Evolutionary conservation across 2,888 invertebrate species (phyloP).

Genomic region (Siphlonurus alternatus): DNA sequence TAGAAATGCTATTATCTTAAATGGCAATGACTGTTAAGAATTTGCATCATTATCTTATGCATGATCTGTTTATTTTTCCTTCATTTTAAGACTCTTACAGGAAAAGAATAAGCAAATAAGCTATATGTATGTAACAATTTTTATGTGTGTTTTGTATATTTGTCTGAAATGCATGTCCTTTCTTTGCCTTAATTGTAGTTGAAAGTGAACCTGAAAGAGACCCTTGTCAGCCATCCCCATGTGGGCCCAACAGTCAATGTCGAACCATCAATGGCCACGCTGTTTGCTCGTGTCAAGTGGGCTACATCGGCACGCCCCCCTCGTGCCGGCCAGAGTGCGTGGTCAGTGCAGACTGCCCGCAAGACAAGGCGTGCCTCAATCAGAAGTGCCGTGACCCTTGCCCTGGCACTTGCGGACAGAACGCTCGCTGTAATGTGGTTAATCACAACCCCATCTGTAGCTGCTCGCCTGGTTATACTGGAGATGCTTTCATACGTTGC

Average conservation of each 20-base stretch:
- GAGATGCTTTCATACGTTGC: constrained; percentile 20
- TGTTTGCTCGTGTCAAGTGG: constrained; percentile 56
- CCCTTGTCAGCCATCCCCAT: constrained; percentile 60
- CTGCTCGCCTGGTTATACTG: constrained; percentile 22
- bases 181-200: constrained; percentile 17
- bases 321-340: constrained; percentile 62
- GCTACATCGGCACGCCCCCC: constrained; percentile 58
- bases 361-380: constrained; percentile 56
- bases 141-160: too few species aligned
- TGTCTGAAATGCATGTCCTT: constrained; percentile 6
- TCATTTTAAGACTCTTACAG: too few species aligned
- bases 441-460: constrained; percentile 54
- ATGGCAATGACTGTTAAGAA: too few species aligned
- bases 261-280: constrained; percentile 51
- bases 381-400: constrained; percentile 65
- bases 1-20: too few species aligned
- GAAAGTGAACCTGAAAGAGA: constrained; percentile 32
- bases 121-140: neutral
- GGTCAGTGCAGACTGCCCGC: constrained; percentile 58
- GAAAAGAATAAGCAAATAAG: too few species aligned
- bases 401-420: constrained; percentile 54
- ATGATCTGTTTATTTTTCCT: too few species aligned
- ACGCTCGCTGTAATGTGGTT: constrained; percentile 60
- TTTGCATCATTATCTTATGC: too few species aligned
- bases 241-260: constrained; percentile 63